Evolutionary conservation across 2,113 vertebrate species (phyloP).

Genomic region (Taxidea taxus): DNA sequence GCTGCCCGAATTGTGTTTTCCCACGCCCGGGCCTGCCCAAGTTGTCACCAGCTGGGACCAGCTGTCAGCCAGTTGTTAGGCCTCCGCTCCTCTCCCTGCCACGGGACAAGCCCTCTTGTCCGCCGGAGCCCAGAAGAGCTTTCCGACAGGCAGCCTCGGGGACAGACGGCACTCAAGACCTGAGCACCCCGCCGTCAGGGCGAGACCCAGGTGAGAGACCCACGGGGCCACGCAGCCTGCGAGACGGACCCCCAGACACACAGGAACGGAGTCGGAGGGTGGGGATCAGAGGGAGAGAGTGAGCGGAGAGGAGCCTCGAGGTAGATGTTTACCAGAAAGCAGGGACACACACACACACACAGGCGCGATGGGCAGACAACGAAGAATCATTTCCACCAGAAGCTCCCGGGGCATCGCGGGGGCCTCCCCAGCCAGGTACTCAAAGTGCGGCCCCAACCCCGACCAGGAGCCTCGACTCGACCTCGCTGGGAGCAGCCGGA

Average conservation of each 20-base stretch:
- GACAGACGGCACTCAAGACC: background rate
- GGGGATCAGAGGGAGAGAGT: background rate
- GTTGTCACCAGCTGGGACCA: slow-evolving; percentile 82
- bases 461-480: fast-evolving
- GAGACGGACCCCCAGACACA: background rate
- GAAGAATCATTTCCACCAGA: background rate
- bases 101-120: background rate
- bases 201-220: too few relatives aligned
- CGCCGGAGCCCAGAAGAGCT: slow-evolving; percentile 29
- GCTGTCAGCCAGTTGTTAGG: slow-evolving; percentile 81
- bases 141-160: background rate
- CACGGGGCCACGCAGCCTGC: background rate
- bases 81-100: slow-evolving; percentile 66
- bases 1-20: slow-evolving; percentile 72
- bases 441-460: background rate
- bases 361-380: background rate
- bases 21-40: slow-evolving; percentile 60
- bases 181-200: background rate
- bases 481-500: fast-evolving
- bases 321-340: background rate
- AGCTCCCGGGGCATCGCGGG: background rate
- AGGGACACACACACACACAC: too few relatives aligned
- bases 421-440: background rate
- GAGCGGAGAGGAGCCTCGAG: background rate
- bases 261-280: background rate